Evolutionary conservation across 2,113 vertebrate species (phyloP), one percentile per base, ranked within the genome.

Genomic region (Syrrhaptes paradoxus): DNA sequence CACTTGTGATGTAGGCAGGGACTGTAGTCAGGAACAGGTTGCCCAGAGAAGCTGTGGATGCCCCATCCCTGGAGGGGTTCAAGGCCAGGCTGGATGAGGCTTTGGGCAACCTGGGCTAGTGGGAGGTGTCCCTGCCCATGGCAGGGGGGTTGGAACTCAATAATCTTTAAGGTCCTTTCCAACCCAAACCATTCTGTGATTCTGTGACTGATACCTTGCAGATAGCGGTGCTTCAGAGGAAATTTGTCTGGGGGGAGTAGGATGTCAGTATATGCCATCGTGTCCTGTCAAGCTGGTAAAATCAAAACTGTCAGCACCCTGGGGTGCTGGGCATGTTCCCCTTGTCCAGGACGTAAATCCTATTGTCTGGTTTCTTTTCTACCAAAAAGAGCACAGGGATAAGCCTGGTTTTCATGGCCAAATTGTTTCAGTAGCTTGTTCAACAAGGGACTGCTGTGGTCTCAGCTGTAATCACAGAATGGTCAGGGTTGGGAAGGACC

Each of bases 211-310:
- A 17, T 45, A 57, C 4, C 25, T 17, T 26, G 51, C 8, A 45
- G 54, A 6, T 0, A 2, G 16, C 14, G 18, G 4, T 32, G 38
- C 48, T 36, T 19, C 61, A 75, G 45, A 25, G 48, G 52, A 3
- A 13, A 4, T 2, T 1, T 1, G 1, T n/a, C 25, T 55, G 17
- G 34, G 7, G n/a, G 36, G 15, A n/a, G 6, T 0, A 6, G 58
- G 45, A 2, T 29, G 34, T 28, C 55, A 25, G 57, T 11, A 19
- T 11, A 1, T 32, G 51, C 43, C 62, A 13, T 15, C 1, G 0
- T 32, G 48, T 82, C 61, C 48, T 85, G n/a, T 58, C 66, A 29
- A 20, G 74, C 34, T 65, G 45, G 16, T 43, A 26, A 45, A 48
- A 46, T 34, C n/a, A 65, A 31, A 9, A 4, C 45, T n/a, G 19